Conservation (phyloP, 2,113 vertebrate species). For the Numida meleagris region DNA sequence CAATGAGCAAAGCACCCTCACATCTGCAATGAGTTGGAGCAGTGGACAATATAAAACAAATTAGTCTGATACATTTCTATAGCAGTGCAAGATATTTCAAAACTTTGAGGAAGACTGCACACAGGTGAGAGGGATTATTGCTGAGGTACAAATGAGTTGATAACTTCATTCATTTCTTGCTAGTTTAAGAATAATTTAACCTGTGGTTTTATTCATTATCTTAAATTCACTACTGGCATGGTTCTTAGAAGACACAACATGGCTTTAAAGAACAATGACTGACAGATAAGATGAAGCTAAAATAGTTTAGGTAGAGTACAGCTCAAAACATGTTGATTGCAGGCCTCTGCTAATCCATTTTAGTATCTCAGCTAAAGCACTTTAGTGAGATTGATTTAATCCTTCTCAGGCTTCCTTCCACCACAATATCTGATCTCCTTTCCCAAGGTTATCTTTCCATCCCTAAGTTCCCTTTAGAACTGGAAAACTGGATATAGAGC, state of each 20-base stretch:
- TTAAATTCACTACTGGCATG: neutral
- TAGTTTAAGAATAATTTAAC: neutral
- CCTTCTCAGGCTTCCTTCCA: neutral
- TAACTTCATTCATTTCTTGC: neutral
- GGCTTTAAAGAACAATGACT: neutral
- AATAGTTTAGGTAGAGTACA: neutral
- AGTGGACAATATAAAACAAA: neutral
- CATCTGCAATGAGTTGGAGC: neutral
- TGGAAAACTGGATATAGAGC: neutral
- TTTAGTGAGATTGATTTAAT: neutral
- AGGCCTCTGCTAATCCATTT: neutral
- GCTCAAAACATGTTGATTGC: neutral
- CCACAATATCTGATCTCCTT: neutral
- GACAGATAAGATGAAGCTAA: neutral
- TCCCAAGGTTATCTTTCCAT: neutral
- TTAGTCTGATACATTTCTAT: neutral
- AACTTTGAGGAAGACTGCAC: neutral
- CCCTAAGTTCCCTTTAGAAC: neutral
- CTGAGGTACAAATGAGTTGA: rapidly evolving
- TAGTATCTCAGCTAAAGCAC: neutral
- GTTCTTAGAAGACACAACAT: neutral
- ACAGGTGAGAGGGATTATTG: neutral
- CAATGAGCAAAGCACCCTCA: neutral
- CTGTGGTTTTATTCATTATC: neutral
- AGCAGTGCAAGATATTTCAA: neutral